phyloP scores from a whole-genome alignment of 2,888 invertebrate genomes.

The Spilarctia lutea region DNA sequence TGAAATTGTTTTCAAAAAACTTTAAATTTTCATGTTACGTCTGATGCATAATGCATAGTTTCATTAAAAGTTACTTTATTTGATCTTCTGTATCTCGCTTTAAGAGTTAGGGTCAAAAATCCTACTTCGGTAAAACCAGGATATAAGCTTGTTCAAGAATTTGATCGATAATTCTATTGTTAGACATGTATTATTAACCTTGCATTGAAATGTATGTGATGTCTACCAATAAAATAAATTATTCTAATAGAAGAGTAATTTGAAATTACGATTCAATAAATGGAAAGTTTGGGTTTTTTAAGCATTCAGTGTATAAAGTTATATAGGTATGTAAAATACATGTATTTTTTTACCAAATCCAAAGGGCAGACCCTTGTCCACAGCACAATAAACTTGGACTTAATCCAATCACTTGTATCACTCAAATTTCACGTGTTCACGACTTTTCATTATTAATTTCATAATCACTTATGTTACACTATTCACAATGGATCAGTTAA shows the following conservation, averaged over 20 bases:
- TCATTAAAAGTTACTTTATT: background rate
- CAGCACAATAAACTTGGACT: slow-evolving; percentile 73
- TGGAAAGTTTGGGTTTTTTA: background rate
- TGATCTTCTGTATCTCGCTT: background rate
- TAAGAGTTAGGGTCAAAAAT: background rate
- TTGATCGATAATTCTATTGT: slow-evolving; percentile 12
- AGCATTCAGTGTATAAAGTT: background rate
- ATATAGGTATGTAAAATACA: slow-evolving; percentile 21
- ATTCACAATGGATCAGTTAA: slow-evolving; percentile 42
- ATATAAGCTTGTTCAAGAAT: background rate
- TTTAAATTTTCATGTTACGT: background rate
- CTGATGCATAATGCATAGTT: background rate
- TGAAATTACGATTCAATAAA: background rate
- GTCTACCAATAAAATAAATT: background rate
- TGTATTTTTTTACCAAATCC: slow-evolving; percentile 63
- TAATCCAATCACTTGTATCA: slow-evolving; percentile 68
- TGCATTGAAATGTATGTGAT: slow-evolving; percentile 1
- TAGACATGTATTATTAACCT: slow-evolving; percentile 11
- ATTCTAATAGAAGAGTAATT: background rate
- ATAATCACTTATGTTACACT: slow-evolving; percentile 49
- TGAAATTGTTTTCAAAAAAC: background rate
- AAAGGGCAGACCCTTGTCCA: slow-evolving; percentile 64
- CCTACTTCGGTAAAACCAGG: background rate
- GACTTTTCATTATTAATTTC: slow-evolving; percentile 39
- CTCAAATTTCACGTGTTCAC: slow-evolving; percentile 58